phyloP scores from a whole-genome alignment of 1,140 invertebrate species.

The Sinella curviseta region DNA sequence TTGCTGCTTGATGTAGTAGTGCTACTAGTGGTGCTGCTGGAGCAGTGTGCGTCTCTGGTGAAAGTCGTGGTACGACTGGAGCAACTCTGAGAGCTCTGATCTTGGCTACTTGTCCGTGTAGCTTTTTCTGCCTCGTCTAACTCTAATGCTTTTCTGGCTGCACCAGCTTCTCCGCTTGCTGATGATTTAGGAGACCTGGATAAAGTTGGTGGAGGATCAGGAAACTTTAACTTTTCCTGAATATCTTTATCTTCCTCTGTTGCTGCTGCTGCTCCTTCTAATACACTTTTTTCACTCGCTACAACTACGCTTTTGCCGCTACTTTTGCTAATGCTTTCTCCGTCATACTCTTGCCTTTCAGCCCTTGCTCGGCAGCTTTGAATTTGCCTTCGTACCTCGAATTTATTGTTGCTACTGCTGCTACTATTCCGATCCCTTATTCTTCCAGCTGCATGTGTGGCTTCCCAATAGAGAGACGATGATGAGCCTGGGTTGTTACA shows the following conservation, averaged over 20 bases:
- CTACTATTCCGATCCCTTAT: too few species aligned
- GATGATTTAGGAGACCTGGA: neutral
- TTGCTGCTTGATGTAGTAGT: neutral
- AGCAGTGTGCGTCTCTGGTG: neutral
- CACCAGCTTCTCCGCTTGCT: neutral
- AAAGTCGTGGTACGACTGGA: constrained; percentile 7
- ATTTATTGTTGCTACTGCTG: neutral
- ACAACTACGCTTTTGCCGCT: neutral
- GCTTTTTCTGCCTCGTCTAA: neutral
- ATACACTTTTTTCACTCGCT: neutral
- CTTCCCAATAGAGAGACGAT: neutral
- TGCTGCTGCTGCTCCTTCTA: neutral
- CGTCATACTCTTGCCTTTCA: neutral
- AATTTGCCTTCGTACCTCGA: neutral
- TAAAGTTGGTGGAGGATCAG: neutral
- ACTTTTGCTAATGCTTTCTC: neutral
- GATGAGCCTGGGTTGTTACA: neutral
- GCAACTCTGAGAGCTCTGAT: neutral
- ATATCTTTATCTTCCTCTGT: neutral
- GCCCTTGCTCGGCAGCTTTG: neutral
- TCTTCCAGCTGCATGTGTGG: neutral
- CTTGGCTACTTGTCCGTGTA: neutral
- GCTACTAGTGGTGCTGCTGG: neutral
- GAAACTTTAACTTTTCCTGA: neutral
- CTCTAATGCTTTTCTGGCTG: neutral